Base-by-base conservation (phyloP, 2,888 invertebrate species). In the Watsonalla cultraria region DNA sequence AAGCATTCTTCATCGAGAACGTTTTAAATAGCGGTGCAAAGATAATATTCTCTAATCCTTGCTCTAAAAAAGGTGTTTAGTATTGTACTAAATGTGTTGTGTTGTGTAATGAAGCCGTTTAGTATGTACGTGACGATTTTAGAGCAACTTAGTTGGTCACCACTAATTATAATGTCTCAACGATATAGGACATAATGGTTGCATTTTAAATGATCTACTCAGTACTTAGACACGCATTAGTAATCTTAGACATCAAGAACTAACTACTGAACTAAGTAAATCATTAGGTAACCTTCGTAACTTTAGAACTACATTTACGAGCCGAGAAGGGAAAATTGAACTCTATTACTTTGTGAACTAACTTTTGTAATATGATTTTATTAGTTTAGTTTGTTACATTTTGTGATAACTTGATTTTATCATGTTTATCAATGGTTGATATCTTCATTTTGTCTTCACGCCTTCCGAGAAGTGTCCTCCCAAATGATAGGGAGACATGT, bases 101-200 rank as follows among this genome's bases (percentile, higher is more conserved):
- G 53, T 64, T 60, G 47, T 58, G 56, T 53, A 64, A 64, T 60
- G 46, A 53, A 47, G 45, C 54, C 47, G 55, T 68, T 83, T 84
- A 83, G 73, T 65, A 76, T 75, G 70, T 70, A 68, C 61, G 72
- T 77, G 82, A 70, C 68, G 72, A 80, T 82, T 83, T 81, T 86
- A 84, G 42, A 42, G 77, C 86, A 60, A 60, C 56, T 60, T 72
- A 61, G 64, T 68, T 60, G 56, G 60, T 54, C 55, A 61, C 55
- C 63, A 72, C 81, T 82, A 82, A 82, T 82, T 74, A 66, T 55
- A 63, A 62, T 66, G 66, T 70, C 61, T 68, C 62, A 68, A 71
- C 62, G 63, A 69, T 52, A 54, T 60, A 59, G 55, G 54, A 55
- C 62, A 45, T 62, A 62, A 68, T 61, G 58, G 56, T 51, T 15